These are phyloP conservation scores for Drosophila mimica DNA, from an alignment of 2,888 invertebrate genomes.

Conservation along the genomic window DNA sequence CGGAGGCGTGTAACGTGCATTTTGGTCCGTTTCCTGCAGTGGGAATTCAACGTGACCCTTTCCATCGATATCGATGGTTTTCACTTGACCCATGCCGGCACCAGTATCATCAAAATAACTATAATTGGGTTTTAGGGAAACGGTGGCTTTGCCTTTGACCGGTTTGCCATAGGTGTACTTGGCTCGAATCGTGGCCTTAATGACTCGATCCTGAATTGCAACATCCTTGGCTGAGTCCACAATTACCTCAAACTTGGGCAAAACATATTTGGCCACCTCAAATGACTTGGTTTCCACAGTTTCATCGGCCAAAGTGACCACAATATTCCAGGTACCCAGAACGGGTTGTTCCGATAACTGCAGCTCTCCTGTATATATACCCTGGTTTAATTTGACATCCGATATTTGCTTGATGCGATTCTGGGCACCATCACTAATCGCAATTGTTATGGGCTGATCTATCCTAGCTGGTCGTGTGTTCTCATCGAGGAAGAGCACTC, in stretches of 20 bases:
- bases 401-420: constrained; percentile 94
- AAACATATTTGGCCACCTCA: constrained; percentile 94
- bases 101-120: constrained; percentile 35
- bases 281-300: constrained; percentile 64
- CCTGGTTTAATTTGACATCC: constrained; percentile 88
- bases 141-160: constrained; percentile 93
- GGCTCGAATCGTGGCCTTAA: constrained; percentile 92
- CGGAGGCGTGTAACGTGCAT: constrained; percentile 86
- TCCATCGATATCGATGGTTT: constrained; percentile 89
- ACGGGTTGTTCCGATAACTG: constrained; percentile 93
- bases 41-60: constrained; percentile 90
- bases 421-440: constrained; percentile 88
- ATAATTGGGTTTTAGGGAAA: constrained; percentile 85
- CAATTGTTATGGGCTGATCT: constrained; percentile 77
- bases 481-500: constrained; percentile 89
- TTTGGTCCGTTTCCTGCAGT: constrained; percentile 88
- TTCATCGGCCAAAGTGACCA: constrained; percentile 86
- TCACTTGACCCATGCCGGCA: constrained; percentile 85
- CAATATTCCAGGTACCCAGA: constrained; percentile 94
- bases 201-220: constrained; percentile 91
- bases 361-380: constrained; percentile 91
- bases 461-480: constrained; percentile 88
- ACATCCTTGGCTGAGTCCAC: constrained; percentile 93
- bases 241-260: constrained; percentile 96
- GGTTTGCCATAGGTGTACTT: constrained; percentile 95